Percentiles rank a stretch among this genome's conserved stretches.
phyloP scores from a whole-genome alignment of 2,797 vertebrate species.

The Hemibagrus guttatus region DNA sequence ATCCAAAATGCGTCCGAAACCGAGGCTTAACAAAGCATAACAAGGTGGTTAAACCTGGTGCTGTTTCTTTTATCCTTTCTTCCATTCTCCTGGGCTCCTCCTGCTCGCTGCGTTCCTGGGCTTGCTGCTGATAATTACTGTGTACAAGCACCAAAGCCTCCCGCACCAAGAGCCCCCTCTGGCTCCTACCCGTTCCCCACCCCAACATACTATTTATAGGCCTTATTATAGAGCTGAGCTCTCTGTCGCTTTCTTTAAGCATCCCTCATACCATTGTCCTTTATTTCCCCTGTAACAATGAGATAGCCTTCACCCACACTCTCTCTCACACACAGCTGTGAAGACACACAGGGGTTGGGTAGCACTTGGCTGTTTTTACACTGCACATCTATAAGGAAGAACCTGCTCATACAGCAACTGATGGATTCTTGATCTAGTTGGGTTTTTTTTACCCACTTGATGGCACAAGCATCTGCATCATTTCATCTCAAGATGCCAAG shows the following conservation, averaged over 20 bases:
- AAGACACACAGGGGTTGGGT: too few species aligned
- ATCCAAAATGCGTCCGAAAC: conserved; percentile 7
- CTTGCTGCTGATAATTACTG: conserved; percentile 53
- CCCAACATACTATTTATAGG: conserved; percentile 54
- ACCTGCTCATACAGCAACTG: neutral
- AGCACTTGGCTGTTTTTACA: neutral
- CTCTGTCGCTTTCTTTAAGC: conserved; percentile 43
- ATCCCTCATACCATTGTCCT: conserved; percentile 41
- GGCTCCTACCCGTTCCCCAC: conserved; percentile 51
- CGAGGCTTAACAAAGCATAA: neutral
- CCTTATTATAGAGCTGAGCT: conserved; percentile 39
- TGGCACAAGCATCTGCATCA: neutral
- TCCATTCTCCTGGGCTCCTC: conserved; percentile 30
- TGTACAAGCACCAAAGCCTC: conserved; percentile 37
- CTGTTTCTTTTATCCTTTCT: conserved; percentile 17
- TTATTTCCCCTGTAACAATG: conserved; percentile 41
- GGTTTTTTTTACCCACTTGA: neutral
- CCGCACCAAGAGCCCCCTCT: conserved; percentile 32
- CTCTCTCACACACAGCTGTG: neutral
- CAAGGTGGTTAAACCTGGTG: conserved; percentile 20
- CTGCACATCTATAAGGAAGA: neutral
- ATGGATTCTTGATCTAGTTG: neutral
- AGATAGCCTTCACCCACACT: neutral
- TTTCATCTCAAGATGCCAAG: neutral
- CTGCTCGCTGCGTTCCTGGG: conserved; percentile 28